phyloP scores from a whole-genome alignment of 1,140 invertebrate genomes.

The Maniola jurtina region DNA sequence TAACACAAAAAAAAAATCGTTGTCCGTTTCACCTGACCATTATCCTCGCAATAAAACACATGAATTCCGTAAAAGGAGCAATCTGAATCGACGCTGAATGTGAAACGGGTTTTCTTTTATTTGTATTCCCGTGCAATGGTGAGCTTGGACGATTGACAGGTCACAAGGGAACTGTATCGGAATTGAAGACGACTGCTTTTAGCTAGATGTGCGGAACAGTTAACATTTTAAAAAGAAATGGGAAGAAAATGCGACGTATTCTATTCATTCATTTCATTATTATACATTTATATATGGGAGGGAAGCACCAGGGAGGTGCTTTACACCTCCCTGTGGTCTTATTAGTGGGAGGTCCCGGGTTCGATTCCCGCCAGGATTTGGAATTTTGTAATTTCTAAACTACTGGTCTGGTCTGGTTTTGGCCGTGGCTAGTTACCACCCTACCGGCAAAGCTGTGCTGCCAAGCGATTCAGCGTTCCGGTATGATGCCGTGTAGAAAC shows the following conservation, averaged over 20 bases:
- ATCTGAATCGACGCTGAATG: conserved; percentile 13
- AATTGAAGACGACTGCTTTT: conserved; percentile 34
- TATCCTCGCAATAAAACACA: conserved; percentile 1
- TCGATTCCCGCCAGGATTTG: too few species aligned
- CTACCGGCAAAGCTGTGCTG: too few species aligned
- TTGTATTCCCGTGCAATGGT: conserved; percentile 17
- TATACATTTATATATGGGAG: too few species aligned
- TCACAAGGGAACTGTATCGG: conserved; percentile 54
- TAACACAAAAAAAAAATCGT: background rate
- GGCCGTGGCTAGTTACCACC: too few species aligned
- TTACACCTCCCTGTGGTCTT: too few species aligned
- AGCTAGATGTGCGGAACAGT: conserved; percentile 5
- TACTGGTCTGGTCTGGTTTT: too few species aligned
- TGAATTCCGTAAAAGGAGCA: background rate
- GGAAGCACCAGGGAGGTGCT: too few species aligned
- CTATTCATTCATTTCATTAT: background rate
- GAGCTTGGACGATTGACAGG: conserved; percentile 39
- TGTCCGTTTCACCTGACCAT: background rate
- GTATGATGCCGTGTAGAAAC: too few species aligned
- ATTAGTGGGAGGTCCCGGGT: too few species aligned
- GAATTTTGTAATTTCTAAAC: too few species aligned
- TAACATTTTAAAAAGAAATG: conserved; percentile 3
- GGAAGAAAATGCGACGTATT: background rate
- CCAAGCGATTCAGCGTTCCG: too few species aligned
- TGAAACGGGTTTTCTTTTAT: conserved; percentile 11